A percentile compares a stretch with the other conserved stretches of the same genome.
phyloP scores from a whole-genome alignment of 2,888 invertebrate genomes.

The Melolontha melolontha region DNA sequence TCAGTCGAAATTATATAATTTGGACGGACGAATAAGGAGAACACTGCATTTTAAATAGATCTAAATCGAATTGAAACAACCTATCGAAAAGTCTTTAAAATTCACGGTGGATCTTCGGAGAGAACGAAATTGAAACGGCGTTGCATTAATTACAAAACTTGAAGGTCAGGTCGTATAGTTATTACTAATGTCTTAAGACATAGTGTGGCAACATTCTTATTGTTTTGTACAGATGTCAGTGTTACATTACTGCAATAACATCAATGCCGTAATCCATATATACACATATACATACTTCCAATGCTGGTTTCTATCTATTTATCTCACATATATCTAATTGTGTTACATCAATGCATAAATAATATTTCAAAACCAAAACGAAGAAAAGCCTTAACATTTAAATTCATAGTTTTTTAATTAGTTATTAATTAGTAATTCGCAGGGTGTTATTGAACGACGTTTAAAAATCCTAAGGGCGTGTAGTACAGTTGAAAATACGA shows the following conservation, averaged over 20 bases:
- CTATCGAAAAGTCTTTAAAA: slow-evolving; percentile 17
- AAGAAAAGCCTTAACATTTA: too few species aligned
- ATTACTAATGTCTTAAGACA: not conserved
- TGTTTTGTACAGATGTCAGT: slow-evolving; percentile 18
- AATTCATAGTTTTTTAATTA: too few species aligned
- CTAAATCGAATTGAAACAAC: slow-evolving; percentile 6
- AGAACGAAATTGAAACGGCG: slow-evolving; percentile 24
- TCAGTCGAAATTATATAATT: slow-evolving; percentile 18
- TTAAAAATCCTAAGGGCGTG: too few species aligned
- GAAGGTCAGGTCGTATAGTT: slow-evolving; percentile 23
- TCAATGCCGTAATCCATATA: slow-evolving; percentile 4
- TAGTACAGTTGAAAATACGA: too few species aligned
- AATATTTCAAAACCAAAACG: too few species aligned
- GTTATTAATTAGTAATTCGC: too few species aligned
- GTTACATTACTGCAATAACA: slow-evolving; percentile 6
- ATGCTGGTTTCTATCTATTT: too few species aligned
- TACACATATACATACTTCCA: not conserved
- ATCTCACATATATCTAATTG: too few species aligned
- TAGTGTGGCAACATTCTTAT: slow-evolving; percentile 24
- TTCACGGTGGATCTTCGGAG: slow-evolving; percentile 6
- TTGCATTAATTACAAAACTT: slow-evolving; percentile 18
- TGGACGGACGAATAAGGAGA: slow-evolving; percentile 1
- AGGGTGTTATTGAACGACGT: too few species aligned
- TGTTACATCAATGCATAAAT: too few species aligned
- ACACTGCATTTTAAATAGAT: slow-evolving; percentile 1